These are phyloP conservation scores for Sminthopsis crassicaudata DNA, from an alignment of 2,113 vertebrate species.

Conservation along the genomic window DNA sequence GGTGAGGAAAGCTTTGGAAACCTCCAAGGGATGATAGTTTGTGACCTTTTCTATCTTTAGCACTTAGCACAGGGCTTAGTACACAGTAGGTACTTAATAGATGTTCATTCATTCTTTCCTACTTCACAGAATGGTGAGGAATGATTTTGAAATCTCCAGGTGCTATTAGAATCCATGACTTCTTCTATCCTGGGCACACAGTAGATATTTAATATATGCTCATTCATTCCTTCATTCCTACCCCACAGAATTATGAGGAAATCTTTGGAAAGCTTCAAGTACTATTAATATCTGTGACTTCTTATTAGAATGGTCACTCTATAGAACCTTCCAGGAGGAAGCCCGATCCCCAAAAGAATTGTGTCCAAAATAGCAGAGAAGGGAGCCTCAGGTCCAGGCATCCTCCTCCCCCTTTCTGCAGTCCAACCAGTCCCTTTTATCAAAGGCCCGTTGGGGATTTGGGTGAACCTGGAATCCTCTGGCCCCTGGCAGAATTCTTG, in stretches of 20 bases:
- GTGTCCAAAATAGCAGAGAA: neutral
- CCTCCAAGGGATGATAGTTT: no score
- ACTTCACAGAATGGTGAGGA: no score
- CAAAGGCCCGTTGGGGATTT: neutral
- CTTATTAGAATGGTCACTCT: neutral
- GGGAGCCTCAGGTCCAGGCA: neutral
- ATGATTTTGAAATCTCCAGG: no score
- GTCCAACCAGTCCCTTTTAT: neutral
- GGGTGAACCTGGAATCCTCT: neutral
- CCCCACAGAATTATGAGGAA: neutral
- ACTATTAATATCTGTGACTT: neutral
- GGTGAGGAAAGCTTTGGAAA: no score
- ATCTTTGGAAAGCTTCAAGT: neutral
- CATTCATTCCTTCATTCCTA: neutral
- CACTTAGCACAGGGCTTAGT: no score
- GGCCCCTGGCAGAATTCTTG: neutral
- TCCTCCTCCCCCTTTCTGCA: neutral
- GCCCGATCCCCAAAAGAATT: neutral
- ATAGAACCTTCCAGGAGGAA: neutral
- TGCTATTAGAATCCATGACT: no score
- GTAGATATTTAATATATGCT: no score
- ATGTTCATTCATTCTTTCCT: no score
- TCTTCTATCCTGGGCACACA: no score
- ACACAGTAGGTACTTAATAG: no score
- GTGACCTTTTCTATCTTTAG: no score